Evolutionary conservation across 53 echinoderm and acorn worm species (phyloP), one percentile per base, ranked within the genome.

Genomic region (Patiria pectinifera): DNA sequence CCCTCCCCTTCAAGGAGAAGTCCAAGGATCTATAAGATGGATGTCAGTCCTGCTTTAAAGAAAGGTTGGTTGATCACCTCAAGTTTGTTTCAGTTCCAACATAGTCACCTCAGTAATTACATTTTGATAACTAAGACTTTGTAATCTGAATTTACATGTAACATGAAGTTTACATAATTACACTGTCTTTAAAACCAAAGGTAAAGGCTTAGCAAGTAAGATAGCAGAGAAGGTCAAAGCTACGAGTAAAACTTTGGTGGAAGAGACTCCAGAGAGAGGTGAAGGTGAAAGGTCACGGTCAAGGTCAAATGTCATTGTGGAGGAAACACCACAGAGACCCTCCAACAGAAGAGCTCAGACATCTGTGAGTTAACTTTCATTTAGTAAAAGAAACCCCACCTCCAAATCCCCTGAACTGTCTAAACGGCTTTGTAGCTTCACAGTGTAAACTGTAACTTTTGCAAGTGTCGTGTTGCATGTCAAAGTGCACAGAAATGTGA

Each of bases 121-220:
- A 11, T 60, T 66, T 18, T 11, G 15, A 66, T 66, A 16, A 18
- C 19, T 66, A 7, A 66, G 10, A 13, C 8, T 53, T 53, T 66
- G 66, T 66, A 76, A 4, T 11, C 8, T 76, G 76, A 25, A 76
- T 76, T n/a, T 35, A 8, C 8, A 18, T 76, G 11, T 4, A 47
- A 79, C 46, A 46, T 12, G 9, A 2, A 79, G 16, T 70, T 66
- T 85, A 69, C 19, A 53, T 9, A 46, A 8, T 35, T 35, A 35
- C 35, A 35, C 53, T 49, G 87, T 76, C 74, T 45, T 16, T 16
- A 7, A 48, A 16, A 35, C 79, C 14, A 25, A 16, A 63, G 78
- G 82, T 92, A 83, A 92, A 83, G 96, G 94, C 11, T 80, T 95
- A 13, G 95, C 96, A 2, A 98, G 95, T 91, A 98, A 98, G 85